These are phyloP conservation scores for Hapalemur alaotrensis DNA, from an alignment of 2,797 vertebrate genomes.

Conservation along the genomic window DNA sequence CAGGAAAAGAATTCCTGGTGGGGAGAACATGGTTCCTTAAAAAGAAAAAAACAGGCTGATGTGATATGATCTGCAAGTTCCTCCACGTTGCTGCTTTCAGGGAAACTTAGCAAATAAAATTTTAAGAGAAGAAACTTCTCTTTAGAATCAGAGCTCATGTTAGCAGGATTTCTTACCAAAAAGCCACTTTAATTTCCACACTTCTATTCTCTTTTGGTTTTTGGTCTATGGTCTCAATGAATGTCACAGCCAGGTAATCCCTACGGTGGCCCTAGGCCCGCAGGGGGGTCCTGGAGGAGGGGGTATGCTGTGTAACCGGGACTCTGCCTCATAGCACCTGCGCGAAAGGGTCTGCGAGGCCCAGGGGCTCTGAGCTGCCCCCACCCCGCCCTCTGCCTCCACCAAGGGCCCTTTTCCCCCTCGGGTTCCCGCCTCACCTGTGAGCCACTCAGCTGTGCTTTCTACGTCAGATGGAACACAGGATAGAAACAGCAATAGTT, in stretches of 20 bases:
- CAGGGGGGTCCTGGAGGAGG: background rate
- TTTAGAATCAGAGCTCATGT: background rate
- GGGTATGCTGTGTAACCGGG: no score
- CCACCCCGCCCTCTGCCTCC: no score
- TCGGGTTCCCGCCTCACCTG: background rate
- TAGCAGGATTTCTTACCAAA: background rate
- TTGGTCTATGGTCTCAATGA: constrained; percentile 8
- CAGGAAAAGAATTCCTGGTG: background rate
- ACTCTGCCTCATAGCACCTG: no score
- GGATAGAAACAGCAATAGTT: background rate
- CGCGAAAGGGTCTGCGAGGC: background rate
- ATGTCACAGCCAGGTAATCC: constrained; percentile 1
- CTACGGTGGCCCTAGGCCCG: background rate
- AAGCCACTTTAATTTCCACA: background rate
- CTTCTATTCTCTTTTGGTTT: background rate
- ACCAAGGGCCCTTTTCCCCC: no score
- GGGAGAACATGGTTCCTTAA: background rate
- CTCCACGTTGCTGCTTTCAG: background rate
- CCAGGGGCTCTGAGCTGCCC: background rate
- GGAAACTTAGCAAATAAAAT: background rate
- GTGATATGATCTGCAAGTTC: background rate
- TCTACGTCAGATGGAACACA: background rate
- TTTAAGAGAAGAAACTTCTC: background rate
- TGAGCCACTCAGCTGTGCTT: background rate
- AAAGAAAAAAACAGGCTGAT: background rate